These are phyloP conservation scores for Dryobota labecula DNA, from an alignment of 2,888 invertebrate species.

Conservation along the genomic window DNA sequence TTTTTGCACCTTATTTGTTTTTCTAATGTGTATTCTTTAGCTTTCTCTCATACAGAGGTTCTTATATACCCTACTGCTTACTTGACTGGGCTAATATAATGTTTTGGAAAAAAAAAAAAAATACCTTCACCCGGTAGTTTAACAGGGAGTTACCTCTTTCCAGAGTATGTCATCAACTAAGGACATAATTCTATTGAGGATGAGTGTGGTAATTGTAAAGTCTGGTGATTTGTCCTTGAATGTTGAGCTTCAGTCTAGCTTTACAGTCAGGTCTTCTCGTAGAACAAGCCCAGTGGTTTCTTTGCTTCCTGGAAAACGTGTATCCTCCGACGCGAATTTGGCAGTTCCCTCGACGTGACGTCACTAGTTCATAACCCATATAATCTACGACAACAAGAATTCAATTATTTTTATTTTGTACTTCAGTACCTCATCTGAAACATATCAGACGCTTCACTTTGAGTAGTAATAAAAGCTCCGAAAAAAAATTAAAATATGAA, in stretches of 20 bases:
- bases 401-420: conserved; percentile 11
- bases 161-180: background rate
- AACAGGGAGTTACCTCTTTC: conserved; percentile 11
- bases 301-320: conserved; percentile 61
- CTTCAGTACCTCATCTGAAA: background rate
- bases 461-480: no score
- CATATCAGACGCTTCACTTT: background rate
- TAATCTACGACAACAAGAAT: conserved; percentile 17
- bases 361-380: conserved; percentile 30
- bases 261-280: conserved; percentile 63
- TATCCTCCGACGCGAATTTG: conserved; percentile 60
- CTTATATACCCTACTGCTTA: background rate
- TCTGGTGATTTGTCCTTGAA: conserved; percentile 25
- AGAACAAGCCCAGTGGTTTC: conserved; percentile 73
- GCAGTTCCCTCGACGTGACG: conserved; percentile 21
- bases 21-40: background rate
- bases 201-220: conserved; percentile 34
- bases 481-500: no score
- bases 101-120: background rate
- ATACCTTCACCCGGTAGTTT: background rate
- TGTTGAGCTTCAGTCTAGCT: conserved; percentile 63
- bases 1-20: no score
- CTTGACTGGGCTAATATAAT: background rate
- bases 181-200: background rate
- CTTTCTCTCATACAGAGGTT: no score